Conservation (phyloP, 2,113 vertebrate species). For the Myotis lucifugus region DNA sequence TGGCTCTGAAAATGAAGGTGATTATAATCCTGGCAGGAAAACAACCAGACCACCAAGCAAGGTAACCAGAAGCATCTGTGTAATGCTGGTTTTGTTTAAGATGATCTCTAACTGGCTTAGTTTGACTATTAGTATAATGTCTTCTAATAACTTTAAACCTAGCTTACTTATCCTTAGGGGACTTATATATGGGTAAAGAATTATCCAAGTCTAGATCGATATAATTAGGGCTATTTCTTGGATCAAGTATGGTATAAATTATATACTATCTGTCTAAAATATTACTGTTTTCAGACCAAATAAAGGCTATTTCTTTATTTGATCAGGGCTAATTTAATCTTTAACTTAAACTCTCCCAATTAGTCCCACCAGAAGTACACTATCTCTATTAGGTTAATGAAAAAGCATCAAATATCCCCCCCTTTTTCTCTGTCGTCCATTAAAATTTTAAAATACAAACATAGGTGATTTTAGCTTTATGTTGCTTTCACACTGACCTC, state of each 20-base stretch:
- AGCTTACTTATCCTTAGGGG: background rate
- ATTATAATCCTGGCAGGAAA: constrained; percentile 94
- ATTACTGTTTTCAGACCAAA: background rate
- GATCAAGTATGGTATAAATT: background rate
- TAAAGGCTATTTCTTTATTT: constrained; percentile 1
- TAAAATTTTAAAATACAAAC: background rate
- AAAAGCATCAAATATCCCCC: background rate
- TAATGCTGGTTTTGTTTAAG: background rate
- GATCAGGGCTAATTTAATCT: background rate
- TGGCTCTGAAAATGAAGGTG: constrained; percentile 94
- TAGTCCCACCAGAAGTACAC: background rate
- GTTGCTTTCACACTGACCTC: background rate
- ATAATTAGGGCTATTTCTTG: background rate
- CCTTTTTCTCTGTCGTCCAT: background rate
- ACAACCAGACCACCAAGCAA: constrained; percentile 84
- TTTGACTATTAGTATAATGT: background rate
- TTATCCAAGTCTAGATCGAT: background rate
- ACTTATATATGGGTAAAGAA: background rate
- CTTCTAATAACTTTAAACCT: background rate
- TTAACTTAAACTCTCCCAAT: background rate
- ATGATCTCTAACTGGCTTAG: background rate
- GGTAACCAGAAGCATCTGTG: constrained; percentile 77
- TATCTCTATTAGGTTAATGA: background rate
- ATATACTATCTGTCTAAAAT: background rate
- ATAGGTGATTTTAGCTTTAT: background rate